A percentile compares a stretch with the other conserved stretches of the same genome.
Conservation (phyloP, 2,113 vertebrate species). For the Callipepla californica region DNA sequence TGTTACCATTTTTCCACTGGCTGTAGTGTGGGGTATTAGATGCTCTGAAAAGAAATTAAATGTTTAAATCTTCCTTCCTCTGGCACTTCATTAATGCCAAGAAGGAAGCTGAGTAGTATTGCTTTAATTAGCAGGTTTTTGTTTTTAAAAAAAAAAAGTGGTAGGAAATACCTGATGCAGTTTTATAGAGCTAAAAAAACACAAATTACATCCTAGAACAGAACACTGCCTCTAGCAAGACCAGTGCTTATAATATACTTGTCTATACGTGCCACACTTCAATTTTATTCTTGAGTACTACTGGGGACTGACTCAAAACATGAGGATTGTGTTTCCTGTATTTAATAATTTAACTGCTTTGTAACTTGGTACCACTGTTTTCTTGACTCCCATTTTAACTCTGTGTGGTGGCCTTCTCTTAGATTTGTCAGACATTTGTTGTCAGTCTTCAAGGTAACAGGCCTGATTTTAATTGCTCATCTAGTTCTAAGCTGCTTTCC, state of each 20-base stretch:
- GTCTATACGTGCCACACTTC: not conserved
- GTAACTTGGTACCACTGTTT: not conserved
- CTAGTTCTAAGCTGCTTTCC: not conserved
- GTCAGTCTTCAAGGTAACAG: not conserved
- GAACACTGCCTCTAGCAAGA: conserved; percentile 15
- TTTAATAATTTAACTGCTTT: not conserved
- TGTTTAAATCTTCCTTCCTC: conserved; percentile 43
- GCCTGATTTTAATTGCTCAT: not conserved
- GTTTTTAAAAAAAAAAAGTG: not conserved
- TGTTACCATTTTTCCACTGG: not conserved
- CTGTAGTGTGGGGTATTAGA: conserved; percentile 23
- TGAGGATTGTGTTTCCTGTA: not conserved
- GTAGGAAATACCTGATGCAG: conserved; percentile 29
- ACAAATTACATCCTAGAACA: conserved; percentile 26
- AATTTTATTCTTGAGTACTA: conserved; percentile 32
- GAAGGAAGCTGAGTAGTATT: not conserved
- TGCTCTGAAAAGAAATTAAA: conserved; percentile 40
- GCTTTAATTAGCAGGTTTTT: conserved; percentile 42
- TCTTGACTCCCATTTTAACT: not conserved
- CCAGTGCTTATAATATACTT: not conserved
- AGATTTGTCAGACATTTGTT: not conserved
- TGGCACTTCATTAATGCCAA: conserved; percentile 50
- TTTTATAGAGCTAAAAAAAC: conserved; percentile 3
- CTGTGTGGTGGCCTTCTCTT: not conserved
- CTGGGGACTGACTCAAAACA: conserved; percentile 22